Evolutionary conservation across 2,113 vertebrate species (phyloP), one percentile per base, ranked within the genome.

Genomic region (Cacatua alba): DNA sequence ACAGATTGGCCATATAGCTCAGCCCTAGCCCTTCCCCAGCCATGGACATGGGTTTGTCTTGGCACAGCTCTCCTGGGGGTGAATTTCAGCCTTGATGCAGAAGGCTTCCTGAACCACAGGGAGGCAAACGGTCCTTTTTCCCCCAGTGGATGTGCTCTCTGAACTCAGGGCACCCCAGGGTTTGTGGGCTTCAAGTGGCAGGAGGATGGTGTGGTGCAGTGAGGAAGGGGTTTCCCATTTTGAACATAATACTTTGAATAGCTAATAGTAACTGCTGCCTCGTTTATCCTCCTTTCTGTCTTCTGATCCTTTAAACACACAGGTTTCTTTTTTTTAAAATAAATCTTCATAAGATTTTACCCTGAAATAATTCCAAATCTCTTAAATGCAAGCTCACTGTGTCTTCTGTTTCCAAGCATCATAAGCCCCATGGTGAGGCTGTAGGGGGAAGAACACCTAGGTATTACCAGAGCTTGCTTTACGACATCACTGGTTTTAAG

Each of bases 401-500:
- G 0, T 71, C 46, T 60, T 88, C 33, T 25, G 4, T 80, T 89
- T 89, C 62, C 64, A 90, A 91, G 67, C 70, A 46, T 31, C 53
- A 20, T 65, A 91, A 95, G 51, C 63, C 69, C 57, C 74, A 41
- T 0, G 0, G 83, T 68, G 62, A 89, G 48, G 35, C 77, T 95
- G 67, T 74, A 71, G 70, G 52, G 64, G 8, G 9, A 86, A 94
- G 51, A 33, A 71, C 65, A 52, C 81, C 35, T 28, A 60, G 62
- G 35, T 67, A 14, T 68, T 64, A 68, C 53, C 13, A 8, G 70
- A 23, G 33, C 59, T 92, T 90, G 78, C 43, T 86, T 90, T 94
- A 59, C 53, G 71, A 55, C 64, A 29, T 77, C 60, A 29, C 71
- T 86, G 71, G 17, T 80, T 96, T 95, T 90, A 86, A 51, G 68